Evolutionary conservation across 1,140 invertebrate genomes (phyloP).

Genomic region (Drosophila arizonae): DNA sequence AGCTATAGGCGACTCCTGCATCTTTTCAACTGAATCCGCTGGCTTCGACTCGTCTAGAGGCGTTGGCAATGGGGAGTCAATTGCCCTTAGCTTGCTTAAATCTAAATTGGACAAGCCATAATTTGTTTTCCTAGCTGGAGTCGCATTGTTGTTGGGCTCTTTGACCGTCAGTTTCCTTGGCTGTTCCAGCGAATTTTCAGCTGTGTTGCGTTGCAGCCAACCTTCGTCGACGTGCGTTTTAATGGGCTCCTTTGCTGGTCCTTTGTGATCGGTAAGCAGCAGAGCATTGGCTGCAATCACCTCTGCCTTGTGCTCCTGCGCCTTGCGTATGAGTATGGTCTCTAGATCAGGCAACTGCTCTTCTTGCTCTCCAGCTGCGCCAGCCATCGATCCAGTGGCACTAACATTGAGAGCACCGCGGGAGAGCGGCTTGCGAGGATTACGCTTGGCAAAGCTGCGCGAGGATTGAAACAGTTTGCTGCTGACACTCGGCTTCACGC

Average conservation of each 20-base stretch:
- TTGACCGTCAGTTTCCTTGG: background rate
- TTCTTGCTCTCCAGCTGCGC: background rate
- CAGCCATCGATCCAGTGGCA: background rate
- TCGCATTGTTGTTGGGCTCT: constrained; percentile 50
- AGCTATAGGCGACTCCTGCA: background rate
- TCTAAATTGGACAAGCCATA: constrained; percentile 68
- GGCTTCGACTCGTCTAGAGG: background rate
- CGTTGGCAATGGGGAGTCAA: background rate
- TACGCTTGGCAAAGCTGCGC: constrained; percentile 86
- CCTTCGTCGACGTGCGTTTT: constrained; percentile 73
- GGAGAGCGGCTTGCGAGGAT: constrained; percentile 88
- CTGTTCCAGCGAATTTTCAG: constrained; percentile 46
- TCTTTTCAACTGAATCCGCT: background rate
- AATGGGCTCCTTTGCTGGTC: constrained; percentile 46
- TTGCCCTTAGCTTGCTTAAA: constrained; percentile 56
- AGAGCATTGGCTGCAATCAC: constrained; percentile 44
- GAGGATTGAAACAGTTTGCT: constrained; percentile 87
- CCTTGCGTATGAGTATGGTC: constrained; percentile 77
- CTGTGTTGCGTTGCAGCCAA: constrained; percentile 68
- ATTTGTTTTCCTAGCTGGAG: constrained; percentile 37
- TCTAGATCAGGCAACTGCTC: constrained; percentile 77
- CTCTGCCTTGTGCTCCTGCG: constrained; percentile 62
- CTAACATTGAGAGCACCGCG: constrained; percentile 37
- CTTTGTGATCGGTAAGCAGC: constrained; percentile 25
- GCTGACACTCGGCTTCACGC: constrained; percentile 83